These are phyloP conservation scores for Hirtodrosophila alboralis DNA, from an alignment of 2,888 invertebrate species.

Conservation along the genomic window DNA sequence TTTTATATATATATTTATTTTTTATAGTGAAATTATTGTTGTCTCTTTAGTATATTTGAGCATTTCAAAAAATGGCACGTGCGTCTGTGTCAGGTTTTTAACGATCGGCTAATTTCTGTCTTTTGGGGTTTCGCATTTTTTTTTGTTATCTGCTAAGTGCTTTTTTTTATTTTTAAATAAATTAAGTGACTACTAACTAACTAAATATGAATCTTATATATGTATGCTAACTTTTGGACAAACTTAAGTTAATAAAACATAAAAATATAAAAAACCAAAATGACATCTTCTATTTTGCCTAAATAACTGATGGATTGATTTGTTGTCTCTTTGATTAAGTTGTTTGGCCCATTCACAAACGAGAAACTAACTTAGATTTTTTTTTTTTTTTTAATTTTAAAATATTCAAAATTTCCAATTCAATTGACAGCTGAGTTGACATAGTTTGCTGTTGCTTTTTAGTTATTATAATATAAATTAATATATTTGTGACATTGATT, in stretches of 20 bases:
- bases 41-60: constrained; percentile 44
- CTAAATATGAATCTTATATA: constrained; percentile 29
- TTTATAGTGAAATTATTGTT: constrained; percentile 58
- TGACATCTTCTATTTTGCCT: constrained; percentile 30
- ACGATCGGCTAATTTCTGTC: constrained; percentile 73
- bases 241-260: no score
- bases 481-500: constrained; percentile 4
- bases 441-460: no score
- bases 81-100: constrained; percentile 78
- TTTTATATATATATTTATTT: constrained; percentile 35
- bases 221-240: constrained; percentile 12
- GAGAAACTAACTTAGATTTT: constrained; percentile 9
- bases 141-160: constrained; percentile 53
- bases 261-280: constrained; percentile 46
- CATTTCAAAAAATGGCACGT: constrained; percentile 77
- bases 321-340: constrained; percentile 60
- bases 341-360: constrained; percentile 62
- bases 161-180: constrained; percentile 40
- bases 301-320: constrained; percentile 72
- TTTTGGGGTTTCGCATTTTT: constrained; percentile 26
- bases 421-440: no score
- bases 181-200: constrained; percentile 49
- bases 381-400: constrained; percentile 1
- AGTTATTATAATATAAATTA: background rate
- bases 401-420: no score